These are phyloP conservation scores for Achlya flavicornis DNA, from an alignment of 2,888 invertebrate genomes.

Conservation along the genomic window DNA sequence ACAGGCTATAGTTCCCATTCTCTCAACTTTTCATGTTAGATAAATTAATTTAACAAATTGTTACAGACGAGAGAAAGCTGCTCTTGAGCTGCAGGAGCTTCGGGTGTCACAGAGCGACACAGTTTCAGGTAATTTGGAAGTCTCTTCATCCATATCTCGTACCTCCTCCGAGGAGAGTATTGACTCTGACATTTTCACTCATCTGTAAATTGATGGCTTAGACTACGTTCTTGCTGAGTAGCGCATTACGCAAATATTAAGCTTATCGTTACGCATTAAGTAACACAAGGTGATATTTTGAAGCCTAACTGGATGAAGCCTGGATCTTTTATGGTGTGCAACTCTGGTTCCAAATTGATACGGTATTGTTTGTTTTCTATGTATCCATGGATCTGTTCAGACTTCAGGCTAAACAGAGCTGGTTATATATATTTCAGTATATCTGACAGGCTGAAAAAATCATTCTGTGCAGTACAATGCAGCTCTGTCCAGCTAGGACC, in stretches of 20 bases:
- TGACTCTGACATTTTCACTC: conserved; percentile 72
- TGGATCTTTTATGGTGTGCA: too few species aligned
- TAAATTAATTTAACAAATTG: conserved; percentile 16
- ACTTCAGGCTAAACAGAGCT: background rate
- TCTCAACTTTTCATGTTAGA: too few species aligned
- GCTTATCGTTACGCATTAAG: background rate
- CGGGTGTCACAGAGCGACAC: conserved; percentile 83
- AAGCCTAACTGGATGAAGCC: background rate
- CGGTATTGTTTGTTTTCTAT: background rate
- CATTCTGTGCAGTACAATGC: background rate
- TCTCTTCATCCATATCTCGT: conserved; percentile 77
- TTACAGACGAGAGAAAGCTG: conserved; percentile 83
- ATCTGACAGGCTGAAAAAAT: background rate
- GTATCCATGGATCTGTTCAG: background rate
- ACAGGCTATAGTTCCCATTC: too few species aligned
- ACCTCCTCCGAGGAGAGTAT: conserved; percentile 74
- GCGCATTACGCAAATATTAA: background rate
- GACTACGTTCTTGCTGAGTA: background rate
- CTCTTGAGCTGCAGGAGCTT: conserved; percentile 79
- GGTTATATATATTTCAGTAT: background rate
- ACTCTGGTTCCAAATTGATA: background rate
- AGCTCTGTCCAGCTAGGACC: background rate
- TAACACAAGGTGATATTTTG: background rate
- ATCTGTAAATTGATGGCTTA: conserved; percentile 49
- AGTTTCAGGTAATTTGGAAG: conserved; percentile 84